Evolutionary conservation across 2,888 invertebrate genomes (phyloP), one percentile per base, ranked within the genome.

Genomic region (Platycnemis pennipes): DNA sequence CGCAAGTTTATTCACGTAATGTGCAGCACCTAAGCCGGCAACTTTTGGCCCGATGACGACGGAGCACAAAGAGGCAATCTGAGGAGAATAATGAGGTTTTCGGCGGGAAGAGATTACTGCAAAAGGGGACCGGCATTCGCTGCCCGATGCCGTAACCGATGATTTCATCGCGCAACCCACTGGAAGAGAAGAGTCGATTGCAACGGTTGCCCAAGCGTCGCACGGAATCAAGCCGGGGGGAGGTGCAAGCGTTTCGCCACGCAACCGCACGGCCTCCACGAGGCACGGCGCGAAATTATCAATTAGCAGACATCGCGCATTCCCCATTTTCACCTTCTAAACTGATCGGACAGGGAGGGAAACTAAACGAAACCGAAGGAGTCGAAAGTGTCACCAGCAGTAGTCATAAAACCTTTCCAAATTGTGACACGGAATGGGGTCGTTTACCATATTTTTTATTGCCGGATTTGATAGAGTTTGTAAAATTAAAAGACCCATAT

Each of bases 301-400:
- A 77, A 77, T 77, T 77, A 77, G 77, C 77, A 77, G 77, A 77
- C 77, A 77, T 16, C 31, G 37, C 77, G 77, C 77, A 77, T 77
- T 77, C 77, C 26, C 31, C 2, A 37, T 77, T 31, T 37, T 26
- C 31, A 77, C 77, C 1, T n/a, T n/a, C 4, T 31, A 37, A 37
- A 31, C 8, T 37, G 77, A 77, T 37, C 31, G 13, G 11, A 77
- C 1, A 13, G 37, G n/a, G 26, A 26, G 63, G 26, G 63, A 37
- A 77, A 37, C 77, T 37, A 37, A n/a, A 37, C 77, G 16, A 37
- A 2, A 26, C 1, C 5, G 22, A 63, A 22, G 26, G 63, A n/a
- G 63, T 2, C 63, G 16, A 63, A 16, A 63, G n/a, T n/a, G n/a
- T n/a, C n/a, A n/a, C n/a, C n/a, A n/a, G n/a, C n/a, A n/a, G n/a